A percentile compares a stretch with the other conserved stretches of the same genome.
These are phyloP conservation scores for Ypsolopha sequella DNA, from an alignment of 2,888 invertebrate genomes.

Conservation along the genomic window DNA sequence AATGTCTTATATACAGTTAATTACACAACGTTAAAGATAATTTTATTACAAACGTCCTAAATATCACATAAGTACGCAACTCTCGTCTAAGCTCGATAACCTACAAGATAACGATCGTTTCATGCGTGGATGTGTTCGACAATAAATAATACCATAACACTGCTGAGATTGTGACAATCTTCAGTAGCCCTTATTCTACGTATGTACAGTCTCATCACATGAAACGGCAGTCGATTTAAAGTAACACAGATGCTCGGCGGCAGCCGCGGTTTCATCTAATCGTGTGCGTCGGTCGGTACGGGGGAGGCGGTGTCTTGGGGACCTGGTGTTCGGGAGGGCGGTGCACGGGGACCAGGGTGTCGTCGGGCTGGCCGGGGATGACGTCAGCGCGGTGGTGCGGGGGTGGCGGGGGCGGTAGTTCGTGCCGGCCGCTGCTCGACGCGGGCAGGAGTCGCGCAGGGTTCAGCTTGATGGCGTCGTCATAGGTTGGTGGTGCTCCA, in stretches of 20 bases:
- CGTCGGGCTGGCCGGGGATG: constrained; percentile 46
- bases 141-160: constrained; percentile 49
- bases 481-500: constrained; percentile 78
- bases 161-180: constrained; percentile 17
- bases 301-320: constrained; percentile 64
- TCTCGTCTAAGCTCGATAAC: constrained; percentile 35
- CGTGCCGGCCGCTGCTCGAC: constrained; percentile 38
- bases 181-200: background rate
- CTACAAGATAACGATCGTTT: constrained; percentile 38
- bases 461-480: constrained; percentile 79
- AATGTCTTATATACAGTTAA: constrained; percentile 45
- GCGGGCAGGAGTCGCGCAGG: constrained; percentile 68
- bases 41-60: constrained; percentile 41
- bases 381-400: constrained; percentile 9
- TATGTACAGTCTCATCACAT: constrained; percentile 53
- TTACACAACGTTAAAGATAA: constrained; percentile 47
- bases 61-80: constrained; percentile 68
- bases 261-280: constrained; percentile 56
- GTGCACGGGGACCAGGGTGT: constrained; percentile 31
- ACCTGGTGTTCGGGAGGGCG: constrained; percentile 28
- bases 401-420: constrained; percentile 25
- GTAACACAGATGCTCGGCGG: constrained; percentile 26
- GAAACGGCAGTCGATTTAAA: constrained; percentile 66
- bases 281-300: constrained; percentile 58
- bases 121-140: constrained; percentile 47